Evolutionary conservation across 1,140 invertebrate genomes (phyloP), one percentile per base, ranked within the genome.

Genomic region (Solenopsis fugax): DNA sequence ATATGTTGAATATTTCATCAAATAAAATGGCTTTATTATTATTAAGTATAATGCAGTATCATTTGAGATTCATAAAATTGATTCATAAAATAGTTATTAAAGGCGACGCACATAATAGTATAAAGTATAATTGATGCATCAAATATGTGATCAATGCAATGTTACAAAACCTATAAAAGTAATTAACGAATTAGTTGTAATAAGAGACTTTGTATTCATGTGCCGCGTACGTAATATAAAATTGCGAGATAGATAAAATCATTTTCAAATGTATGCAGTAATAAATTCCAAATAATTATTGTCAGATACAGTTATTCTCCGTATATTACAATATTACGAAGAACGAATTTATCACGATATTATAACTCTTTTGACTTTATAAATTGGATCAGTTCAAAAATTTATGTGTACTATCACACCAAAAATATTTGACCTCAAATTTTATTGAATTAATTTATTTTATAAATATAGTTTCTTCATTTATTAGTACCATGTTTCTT

Each of bases 81-180:
- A 24, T 69, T 71, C n/a, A 41, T 69, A 41, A 71, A 54, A 54
- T 81, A 69, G n/a, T 71, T 54, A 71, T 71, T 81, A 69, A 80
- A 54, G 10, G 16, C 10, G 6, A 50, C 29, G 29, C 29, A 2
- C n/a, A 71, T 81, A 69, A 81, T 69, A 81, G 10, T 41, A 34
- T 54, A 45, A 41, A 54, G 41, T 21, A 37, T 24, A 81, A 81
- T 65, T 24, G 7, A 54, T 71, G 52, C 37, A 13, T 45, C 10
- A 21, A 45, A 75, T 37, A n/a, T 24, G 18, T n/a, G 24, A 41
- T 81, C 34, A 37, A 64, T 41, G 29, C 41, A 52, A 69, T 41
- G 29, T 71, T 71, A 54, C 21, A 81, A 69, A 69, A 13, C n/a
- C 9, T 56, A 37, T 37, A 80, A 81, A 24, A 54, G 34, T 81